phyloP scores from a whole-genome alignment of 2,888 invertebrate species.

The Troides oblongomaculatus region DNA sequence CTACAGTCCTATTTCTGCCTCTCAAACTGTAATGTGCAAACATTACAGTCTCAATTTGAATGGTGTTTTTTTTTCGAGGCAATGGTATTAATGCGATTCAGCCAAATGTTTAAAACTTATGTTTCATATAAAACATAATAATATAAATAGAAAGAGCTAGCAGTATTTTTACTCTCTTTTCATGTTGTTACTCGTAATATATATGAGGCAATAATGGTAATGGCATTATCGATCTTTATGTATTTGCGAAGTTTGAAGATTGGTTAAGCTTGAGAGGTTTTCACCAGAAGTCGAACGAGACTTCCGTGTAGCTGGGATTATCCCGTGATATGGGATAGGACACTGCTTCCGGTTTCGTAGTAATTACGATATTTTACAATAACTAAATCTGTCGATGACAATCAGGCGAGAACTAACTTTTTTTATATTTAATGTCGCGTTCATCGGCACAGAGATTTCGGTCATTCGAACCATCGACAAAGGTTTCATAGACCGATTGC shows the following conservation, averaged over 20 bases:
- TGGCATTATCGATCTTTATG: constrained; percentile 11
- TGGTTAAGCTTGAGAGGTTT: too few relatives aligned
- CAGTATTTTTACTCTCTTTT: not conserved
- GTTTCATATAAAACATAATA: too few relatives aligned
- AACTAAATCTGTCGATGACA: not conserved
- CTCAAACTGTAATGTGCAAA: too few relatives aligned
- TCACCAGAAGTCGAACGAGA: too few relatives aligned
- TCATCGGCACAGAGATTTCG: constrained; percentile 27
- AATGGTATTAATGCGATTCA: not conserved
- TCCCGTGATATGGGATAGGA: too few relatives aligned
- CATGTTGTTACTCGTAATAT: not conserved
- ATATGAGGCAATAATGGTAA: not conserved
- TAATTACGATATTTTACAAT: too few relatives aligned
- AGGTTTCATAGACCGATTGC: constrained; percentile 28
- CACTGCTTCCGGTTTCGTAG: too few relatives aligned
- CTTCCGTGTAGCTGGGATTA: too few relatives aligned
- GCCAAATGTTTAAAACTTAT: not conserved
- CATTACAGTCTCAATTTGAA: too few relatives aligned
- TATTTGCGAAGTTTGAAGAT: not conserved
- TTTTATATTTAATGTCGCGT: constrained; percentile 28
- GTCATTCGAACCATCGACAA: constrained; percentile 30
- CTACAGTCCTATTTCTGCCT: too few relatives aligned
- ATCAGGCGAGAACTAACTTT: constrained; percentile 1
- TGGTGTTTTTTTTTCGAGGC: not conserved
- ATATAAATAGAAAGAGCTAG: too few relatives aligned